Percentiles rank a stretch among this genome's conserved stretches.
These are phyloP conservation scores for Ciconia boyciana DNA, from an alignment of 2,113 vertebrate genomes.

Conservation along the genomic window DNA sequence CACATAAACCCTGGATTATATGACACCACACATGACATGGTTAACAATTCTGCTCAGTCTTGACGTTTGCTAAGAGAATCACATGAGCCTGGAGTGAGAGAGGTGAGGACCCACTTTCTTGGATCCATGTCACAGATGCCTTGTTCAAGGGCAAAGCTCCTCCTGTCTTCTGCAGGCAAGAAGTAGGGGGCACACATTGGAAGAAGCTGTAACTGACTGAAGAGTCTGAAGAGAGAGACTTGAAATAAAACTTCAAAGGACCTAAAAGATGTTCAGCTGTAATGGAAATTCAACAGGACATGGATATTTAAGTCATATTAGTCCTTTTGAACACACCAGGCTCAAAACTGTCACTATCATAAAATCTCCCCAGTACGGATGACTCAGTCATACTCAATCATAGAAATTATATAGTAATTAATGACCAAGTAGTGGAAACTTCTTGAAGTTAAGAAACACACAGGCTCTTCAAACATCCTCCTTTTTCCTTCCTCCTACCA, in stretches of 20 bases:
- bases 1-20: background rate
- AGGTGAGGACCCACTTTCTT: background rate
- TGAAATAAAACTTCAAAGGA: background rate
- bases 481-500: background rate
- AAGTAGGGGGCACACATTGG: background rate
- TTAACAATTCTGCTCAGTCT: background rate
- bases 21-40: background rate
- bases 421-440: background rate
- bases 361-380: background rate
- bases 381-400: background rate
- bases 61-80: background rate
- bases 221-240: background rate
- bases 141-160: background rate
- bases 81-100: background rate
- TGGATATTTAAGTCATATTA: background rate
- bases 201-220: background rate
- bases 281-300: background rate
- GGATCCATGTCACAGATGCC: background rate
- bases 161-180: background rate
- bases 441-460: background rate
- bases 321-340: background rate
- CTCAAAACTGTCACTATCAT: background rate
- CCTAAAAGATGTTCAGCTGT: background rate
- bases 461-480: background rate
- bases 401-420: background rate